phyloP scores from a whole-genome alignment of 1,140 invertebrate genomes.

The Eupeodes corollae region DNA sequence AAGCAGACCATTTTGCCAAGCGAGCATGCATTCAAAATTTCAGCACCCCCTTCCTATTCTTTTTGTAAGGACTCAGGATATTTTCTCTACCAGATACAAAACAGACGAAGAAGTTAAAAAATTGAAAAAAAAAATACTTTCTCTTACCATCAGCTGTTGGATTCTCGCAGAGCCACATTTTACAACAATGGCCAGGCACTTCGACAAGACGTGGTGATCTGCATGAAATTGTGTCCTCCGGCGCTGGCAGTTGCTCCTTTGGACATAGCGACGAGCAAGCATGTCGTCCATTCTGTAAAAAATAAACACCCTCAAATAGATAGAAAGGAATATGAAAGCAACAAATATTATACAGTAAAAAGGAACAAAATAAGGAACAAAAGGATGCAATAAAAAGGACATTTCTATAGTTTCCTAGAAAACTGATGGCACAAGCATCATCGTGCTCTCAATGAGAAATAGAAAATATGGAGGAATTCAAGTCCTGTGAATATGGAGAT shows the following conservation, averaged over 20 bases:
- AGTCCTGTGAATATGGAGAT: no score
- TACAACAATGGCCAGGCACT: constrained; percentile 55
- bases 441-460: no score
- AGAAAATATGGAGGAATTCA: no score
- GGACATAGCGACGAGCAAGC: constrained; percentile 61
- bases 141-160: constrained; percentile 42
- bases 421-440: no score
- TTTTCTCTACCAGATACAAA: neutral
- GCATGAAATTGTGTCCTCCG: constrained; percentile 41
- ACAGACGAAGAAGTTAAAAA: neutral
- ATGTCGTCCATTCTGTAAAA: constrained; percentile 52
- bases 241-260: constrained; percentile 53
- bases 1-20: no score
- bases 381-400: neutral
- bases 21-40: no score
- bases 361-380: neutral
- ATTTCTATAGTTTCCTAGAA: neutral
- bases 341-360: neutral
- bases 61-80: no score
- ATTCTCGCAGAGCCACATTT: constrained; percentile 61
- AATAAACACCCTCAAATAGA: constrained; percentile 10
- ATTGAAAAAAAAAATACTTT: neutral
- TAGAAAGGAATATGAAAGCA: constrained; percentile 2
- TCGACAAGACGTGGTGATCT: constrained; percentile 52
- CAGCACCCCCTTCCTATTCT: no score